Base-by-base conservation (phyloP, 2,113 vertebrate species). In the Aspidoscelis tigris region DNA sequence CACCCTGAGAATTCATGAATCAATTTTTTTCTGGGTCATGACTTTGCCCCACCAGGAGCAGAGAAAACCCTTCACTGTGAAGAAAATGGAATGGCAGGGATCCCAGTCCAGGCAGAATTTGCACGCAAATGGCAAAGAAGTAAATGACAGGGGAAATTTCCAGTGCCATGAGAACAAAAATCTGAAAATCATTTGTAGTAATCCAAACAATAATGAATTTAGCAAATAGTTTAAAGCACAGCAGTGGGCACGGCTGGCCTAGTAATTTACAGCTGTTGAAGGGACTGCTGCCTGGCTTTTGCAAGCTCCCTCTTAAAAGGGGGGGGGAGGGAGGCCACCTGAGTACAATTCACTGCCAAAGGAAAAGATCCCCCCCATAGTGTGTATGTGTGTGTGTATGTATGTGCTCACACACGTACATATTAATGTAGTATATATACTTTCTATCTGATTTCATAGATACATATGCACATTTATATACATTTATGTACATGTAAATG, bases 1-100 rank as follows among this genome's bases (percentile, higher is more conserved):
- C 92, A 95, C 92, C 94, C 93, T 95, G 95, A 95, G 94, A 97
- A 95, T 95, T 96, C 93, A 94, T 96, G 94, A 96, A 96, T 96
- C 95, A 95, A 95, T 96, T 96, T 95, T 96, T 96, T 96, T 97
- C 94, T 96, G 96, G 95, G 96, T 96, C 95, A 95, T 93, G 95
- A 94, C 93, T 96, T 95, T 91, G 94, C 95, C 94, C 95, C 88
- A 87, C 93, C 93, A 95, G 93, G 94, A 95, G 94, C 93, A 95
- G 93, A 96, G 95, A 95, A 96, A 95, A 94, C 90, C 89, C 95
- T 96, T 96, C 93, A 93, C 92, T 94, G 94, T 94, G 94, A 96
- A 93, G 94, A 95, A 96, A 96, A 95, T 93, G 90, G 91, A 94
- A 92, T 96, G 95, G 94, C 93, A 96, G 93, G 81, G 91, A 94